Evolutionary conservation across 2,797 vertebrate genomes (phyloP).

Genomic region (Ptychadena robeensis): DNA sequence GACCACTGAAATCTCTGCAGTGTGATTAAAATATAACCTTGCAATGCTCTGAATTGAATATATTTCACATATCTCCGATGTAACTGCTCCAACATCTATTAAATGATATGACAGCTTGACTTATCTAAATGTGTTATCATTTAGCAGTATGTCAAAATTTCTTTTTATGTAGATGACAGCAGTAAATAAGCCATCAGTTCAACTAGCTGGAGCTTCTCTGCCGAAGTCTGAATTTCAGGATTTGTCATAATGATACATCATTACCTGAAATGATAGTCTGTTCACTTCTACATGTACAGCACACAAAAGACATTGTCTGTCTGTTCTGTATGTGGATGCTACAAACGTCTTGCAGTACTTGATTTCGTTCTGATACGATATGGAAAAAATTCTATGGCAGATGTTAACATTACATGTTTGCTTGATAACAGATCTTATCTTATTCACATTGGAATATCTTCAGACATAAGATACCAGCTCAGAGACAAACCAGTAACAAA

Average conservation of each 20-base stretch:
- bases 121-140: constrained; percentile 84
- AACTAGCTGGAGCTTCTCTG: constrained; percentile 73
- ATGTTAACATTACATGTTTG: background rate
- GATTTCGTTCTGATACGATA: background rate
- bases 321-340: background rate
- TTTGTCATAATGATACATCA: constrained; percentile 49
- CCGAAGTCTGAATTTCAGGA: constrained; percentile 68
- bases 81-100: constrained; percentile 81
- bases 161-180: constrained; percentile 79
- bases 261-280: constrained; percentile 43
- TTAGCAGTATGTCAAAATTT: constrained; percentile 83
- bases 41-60: constrained; percentile 80
- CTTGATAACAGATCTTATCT: background rate
- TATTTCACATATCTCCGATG: constrained; percentile 80
- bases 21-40: constrained; percentile 83
- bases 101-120: constrained; percentile 82
- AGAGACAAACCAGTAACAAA: no score
- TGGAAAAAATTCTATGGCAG: background rate
- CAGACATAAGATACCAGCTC: no score
- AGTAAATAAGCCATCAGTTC: constrained; percentile 82
- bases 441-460: no score
- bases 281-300: constrained; percentile 13
- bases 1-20: constrained; percentile 60
- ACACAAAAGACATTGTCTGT: constrained; percentile 4
- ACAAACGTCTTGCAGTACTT: background rate